Conservation (phyloP, 1,140 invertebrate genomes). For the Phymastichus coffea region DNA sequence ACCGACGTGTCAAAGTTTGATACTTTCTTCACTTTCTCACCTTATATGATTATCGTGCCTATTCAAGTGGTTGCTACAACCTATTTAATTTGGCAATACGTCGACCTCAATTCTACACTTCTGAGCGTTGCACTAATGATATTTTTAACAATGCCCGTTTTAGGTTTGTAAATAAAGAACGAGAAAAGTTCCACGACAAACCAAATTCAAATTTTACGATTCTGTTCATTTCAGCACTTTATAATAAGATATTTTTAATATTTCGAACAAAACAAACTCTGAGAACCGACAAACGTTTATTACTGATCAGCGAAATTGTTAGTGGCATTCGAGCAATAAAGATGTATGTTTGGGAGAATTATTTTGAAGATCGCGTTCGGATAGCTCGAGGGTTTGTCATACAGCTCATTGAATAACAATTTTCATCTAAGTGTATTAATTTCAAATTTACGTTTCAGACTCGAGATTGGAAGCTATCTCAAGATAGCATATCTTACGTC, state of each 20-base stretch:
- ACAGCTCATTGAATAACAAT: too few relatives aligned
- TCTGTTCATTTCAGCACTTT: background rate
- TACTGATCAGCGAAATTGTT: background rate
- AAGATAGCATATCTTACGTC: too few relatives aligned
- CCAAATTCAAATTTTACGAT: background rate
- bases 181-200: background rate
- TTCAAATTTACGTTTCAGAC: too few relatives aligned
- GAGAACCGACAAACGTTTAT: background rate
- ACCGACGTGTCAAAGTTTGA: slow-evolving; percentile 71
- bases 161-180: too few relatives aligned
- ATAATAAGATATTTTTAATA: background rate
- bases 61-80: slow-evolving; percentile 65
- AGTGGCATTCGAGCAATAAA: background rate
- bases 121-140: background rate
- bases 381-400: background rate
- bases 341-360: slow-evolving; percentile 3
- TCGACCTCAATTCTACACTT: background rate
- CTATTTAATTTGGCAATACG: background rate
- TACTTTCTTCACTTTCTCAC: slow-evolving; percentile 49
- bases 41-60: slow-evolving; percentile 73
- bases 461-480: too few relatives aligned
- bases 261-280: background rate
- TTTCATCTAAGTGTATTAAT: too few relatives aligned
- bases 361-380: background rate
- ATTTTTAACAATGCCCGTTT: background rate